Evolutionary conservation across 2,888 invertebrate genomes (phyloP), one percentile per base, ranked within the genome.

Genomic region (Pristionchus entomophagus): DNA sequence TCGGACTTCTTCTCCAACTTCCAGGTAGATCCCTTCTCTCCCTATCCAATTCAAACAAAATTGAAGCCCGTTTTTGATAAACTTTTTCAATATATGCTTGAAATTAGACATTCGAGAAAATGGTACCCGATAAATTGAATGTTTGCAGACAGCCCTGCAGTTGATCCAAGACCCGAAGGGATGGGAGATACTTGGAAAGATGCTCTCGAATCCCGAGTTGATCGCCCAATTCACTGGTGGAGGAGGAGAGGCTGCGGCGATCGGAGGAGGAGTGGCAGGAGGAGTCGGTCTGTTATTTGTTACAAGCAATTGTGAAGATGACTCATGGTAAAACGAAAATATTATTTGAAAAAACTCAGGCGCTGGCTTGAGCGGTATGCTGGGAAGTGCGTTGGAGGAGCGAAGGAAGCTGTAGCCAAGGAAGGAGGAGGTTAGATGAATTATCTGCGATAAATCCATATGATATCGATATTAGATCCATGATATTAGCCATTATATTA

Each of bases 1-100:
- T 91, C 91, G n/a, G 93, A 93, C 45, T 90, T 93, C 87, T 93
- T 93, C 88, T 91, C 92, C 65, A 93, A 93, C 85, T 92, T 93
- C 87, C 93, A 92, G 88, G 92, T 91, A 6, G 19, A 14, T 51
- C 22, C 62, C n/a, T n/a, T n/a, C n/a, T n/a, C n/a, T n/a, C n/a
- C n/a, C n/a, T n/a, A n/a, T n/a, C n/a, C n/a, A n/a, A n/a, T n/a
- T n/a, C n/a, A n/a, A n/a, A n/a, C n/a, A n/a, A n/a, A n/a, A n/a
- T n/a, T n/a, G n/a, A n/a, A n/a, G n/a, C n/a, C n/a, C n/a, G n/a
- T n/a, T n/a, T n/a, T n/a, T n/a, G n/a, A n/a, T n/a, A n/a, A n/a
- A n/a, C n/a, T n/a, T n/a, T n/a, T n/a, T n/a, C n/a, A n/a, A n/a
- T n/a, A n/a, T n/a, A n/a, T n/a, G n/a, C n/a, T n/a, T n/a, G n/a